phyloP scores from a whole-genome alignment of 2,113 vertebrate species.

The Paratilapia polleni region DNA sequence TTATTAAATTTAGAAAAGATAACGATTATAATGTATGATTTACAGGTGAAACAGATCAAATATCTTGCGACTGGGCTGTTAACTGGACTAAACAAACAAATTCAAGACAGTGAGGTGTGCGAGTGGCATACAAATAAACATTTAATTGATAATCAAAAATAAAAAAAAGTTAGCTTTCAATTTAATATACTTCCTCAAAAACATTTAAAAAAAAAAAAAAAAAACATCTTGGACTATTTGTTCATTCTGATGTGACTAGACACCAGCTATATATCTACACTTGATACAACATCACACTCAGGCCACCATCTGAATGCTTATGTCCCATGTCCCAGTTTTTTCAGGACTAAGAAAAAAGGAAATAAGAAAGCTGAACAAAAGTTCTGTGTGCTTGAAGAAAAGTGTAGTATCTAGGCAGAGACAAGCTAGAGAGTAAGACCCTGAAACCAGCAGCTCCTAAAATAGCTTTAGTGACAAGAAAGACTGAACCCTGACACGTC shows the following conservation, averaged over 20 bases:
- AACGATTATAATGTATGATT: not conserved
- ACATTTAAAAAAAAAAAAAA: not conserved
- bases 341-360: not conserved
- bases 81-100: not conserved
- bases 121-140: accelerated
- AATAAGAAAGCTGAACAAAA: not conserved
- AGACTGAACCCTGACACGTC: conserved; percentile 16
- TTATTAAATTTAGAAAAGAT: not conserved
- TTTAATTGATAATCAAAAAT: not conserved
- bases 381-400: not conserved
- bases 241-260: not conserved
- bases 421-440: conserved; percentile 19
- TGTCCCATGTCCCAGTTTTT: not conserved
- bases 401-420: conserved; percentile 42
- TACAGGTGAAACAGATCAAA: too few relatives aligned
- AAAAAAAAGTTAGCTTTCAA: not conserved
- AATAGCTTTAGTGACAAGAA: conserved; percentile 60
- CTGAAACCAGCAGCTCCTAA: conserved; percentile 40
- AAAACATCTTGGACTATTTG: not conserved
- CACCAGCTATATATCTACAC: not conserved
- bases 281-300: not conserved
- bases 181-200: not conserved
- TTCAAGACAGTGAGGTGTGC: not conserved
- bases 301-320: not conserved
- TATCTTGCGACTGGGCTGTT: not conserved